A percentile compares a stretch with the other conserved stretches of the same genome.
These are phyloP conservation scores for Enchytraeus crypticus DNA, from an alignment of 2,888 invertebrate species.

Conservation along the genomic window DNA sequence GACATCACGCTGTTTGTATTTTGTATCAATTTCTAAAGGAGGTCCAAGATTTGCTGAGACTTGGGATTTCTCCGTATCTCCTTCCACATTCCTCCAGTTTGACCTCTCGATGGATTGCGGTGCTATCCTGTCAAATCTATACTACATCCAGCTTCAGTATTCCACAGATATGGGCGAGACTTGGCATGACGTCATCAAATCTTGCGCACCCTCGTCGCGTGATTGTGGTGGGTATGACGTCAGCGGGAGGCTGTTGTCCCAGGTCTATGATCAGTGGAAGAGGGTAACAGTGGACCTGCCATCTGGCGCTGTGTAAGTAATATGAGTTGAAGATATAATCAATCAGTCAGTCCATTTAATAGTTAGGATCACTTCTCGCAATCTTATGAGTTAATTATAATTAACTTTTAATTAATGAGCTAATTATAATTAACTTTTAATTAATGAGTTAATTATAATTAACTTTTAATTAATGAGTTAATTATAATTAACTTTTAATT, in stretches of 20 bases:
- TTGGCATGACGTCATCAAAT: slow-evolving; percentile 44
- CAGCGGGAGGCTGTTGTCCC: slow-evolving; percentile 40
- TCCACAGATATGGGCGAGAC: slow-evolving; percentile 47
- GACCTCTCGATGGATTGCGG: slow-evolving; percentile 48
- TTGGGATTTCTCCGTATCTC: slow-evolving; percentile 47
- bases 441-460: too few relatives aligned
- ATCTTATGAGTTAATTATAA: too few relatives aligned
- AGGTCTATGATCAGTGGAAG: slow-evolving; percentile 45
- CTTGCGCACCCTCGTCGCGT: slow-evolving; percentile 44
- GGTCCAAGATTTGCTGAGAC: slow-evolving; percentile 45
- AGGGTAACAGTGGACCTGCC: slow-evolving; percentile 46
- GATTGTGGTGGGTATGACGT: slow-evolving; percentile 46
- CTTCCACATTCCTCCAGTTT: slow-evolving; percentile 49
- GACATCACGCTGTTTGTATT: too few relatives aligned
- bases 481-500: too few relatives aligned
- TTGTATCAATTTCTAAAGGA: slow-evolving; percentile 25
- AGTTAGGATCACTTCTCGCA: too few relatives aligned
- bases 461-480: too few relatives aligned
- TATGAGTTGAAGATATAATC: too few relatives aligned
- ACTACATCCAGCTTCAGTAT: slow-evolving; percentile 45
- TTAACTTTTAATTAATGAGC: too few relatives aligned
- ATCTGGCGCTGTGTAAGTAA: slow-evolving; percentile 42
- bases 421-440: too few relatives aligned
- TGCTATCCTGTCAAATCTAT: slow-evolving; percentile 37
- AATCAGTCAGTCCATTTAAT: too few relatives aligned